Conservation (phyloP, 2,888 invertebrate genomes). For the Lysandra coridon region DNA sequence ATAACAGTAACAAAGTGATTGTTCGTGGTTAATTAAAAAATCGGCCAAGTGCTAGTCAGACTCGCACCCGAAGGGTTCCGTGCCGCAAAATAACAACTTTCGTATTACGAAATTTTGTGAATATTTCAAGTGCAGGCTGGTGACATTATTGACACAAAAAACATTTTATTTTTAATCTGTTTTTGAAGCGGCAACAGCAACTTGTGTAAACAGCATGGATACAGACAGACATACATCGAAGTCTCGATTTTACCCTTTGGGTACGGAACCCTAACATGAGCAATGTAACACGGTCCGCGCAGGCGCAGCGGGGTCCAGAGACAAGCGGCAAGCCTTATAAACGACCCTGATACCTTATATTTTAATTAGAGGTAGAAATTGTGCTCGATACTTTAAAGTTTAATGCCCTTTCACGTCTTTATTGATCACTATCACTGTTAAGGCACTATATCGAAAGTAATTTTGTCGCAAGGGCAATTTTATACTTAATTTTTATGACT, state of each 20-base stretch:
- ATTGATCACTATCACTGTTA: neutral
- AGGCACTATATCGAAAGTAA: too few species aligned
- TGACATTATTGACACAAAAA: too few species aligned
- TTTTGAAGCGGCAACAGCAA: too few species aligned
- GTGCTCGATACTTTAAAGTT: constrained; percentile 6
- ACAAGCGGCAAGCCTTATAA: constrained; percentile 7
- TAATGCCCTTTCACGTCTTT: neutral
- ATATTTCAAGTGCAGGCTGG: too few species aligned
- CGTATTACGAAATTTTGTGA: too few species aligned
- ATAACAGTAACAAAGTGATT: constrained; percentile 11
- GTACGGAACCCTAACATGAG: constrained; percentile 2
- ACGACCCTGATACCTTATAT: constrained; percentile 22
- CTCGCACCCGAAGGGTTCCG: neutral
- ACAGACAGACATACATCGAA: neutral
- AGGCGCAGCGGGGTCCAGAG: constrained; percentile 43
- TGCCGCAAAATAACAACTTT: too few species aligned
- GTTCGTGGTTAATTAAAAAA: neutral
- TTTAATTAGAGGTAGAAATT: constrained; percentile 16
- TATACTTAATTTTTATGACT: too few species aligned
- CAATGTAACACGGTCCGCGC: constrained; percentile 43
- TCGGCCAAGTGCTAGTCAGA: neutral
- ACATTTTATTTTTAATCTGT: too few species aligned
- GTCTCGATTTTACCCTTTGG: neutral
- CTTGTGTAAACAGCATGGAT: neutral
- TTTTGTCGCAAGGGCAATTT: too few species aligned